Percentiles rank a stretch among this genome's conserved stretches.
These are phyloP conservation scores for Melieria picta DNA, from an alignment of 2,888 invertebrate species.

Conservation along the genomic window DNA sequence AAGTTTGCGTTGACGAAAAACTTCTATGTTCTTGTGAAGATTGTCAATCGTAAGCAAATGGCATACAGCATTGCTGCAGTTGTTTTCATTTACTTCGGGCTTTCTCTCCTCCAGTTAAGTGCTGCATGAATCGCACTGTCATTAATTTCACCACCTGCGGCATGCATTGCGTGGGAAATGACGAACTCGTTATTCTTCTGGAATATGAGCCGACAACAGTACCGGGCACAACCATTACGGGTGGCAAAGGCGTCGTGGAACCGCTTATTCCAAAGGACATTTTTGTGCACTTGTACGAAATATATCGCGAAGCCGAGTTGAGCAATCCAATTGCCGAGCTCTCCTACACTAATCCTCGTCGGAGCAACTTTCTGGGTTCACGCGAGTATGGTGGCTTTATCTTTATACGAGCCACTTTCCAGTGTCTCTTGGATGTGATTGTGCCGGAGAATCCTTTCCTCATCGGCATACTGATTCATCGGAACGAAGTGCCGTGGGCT, in stretches of 20 bases:
- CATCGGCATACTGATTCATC: slow-evolving; percentile 81
- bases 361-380: slow-evolving; percentile 71
- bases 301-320: slow-evolving; percentile 75
- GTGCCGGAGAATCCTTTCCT: slow-evolving; percentile 80
- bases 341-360: slow-evolving; percentile 72
- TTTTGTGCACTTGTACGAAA: slow-evolving; percentile 76
- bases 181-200: slow-evolving; percentile 80
- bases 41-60: slow-evolving; percentile 75
- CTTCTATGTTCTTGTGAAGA: slow-evolving; percentile 78
- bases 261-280: slow-evolving; percentile 73
- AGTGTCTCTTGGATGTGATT: slow-evolving; percentile 80
- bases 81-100: slow-evolving; percentile 15
- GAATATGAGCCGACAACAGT: slow-evolving; percentile 73
- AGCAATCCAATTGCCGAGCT: slow-evolving; percentile 78
- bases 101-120: slow-evolving; percentile 72
- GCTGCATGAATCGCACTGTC: slow-evolving; percentile 77
- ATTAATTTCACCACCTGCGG: slow-evolving; percentile 84
- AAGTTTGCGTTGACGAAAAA: slow-evolving; percentile 81
- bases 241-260: slow-evolving; percentile 48
- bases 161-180: slow-evolving; percentile 82
- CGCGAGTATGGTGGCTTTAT: slow-evolving; percentile 83
- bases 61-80: background rate
- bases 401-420: slow-evolving; percentile 82
- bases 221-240: slow-evolving; percentile 25
- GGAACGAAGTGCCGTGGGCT: slow-evolving; percentile 71